Percentiles rank a stretch among this genome's conserved stretches.
phyloP scores from a whole-genome alignment of 2,113 vertebrate species.

The Camelus bactrianus region DNA sequence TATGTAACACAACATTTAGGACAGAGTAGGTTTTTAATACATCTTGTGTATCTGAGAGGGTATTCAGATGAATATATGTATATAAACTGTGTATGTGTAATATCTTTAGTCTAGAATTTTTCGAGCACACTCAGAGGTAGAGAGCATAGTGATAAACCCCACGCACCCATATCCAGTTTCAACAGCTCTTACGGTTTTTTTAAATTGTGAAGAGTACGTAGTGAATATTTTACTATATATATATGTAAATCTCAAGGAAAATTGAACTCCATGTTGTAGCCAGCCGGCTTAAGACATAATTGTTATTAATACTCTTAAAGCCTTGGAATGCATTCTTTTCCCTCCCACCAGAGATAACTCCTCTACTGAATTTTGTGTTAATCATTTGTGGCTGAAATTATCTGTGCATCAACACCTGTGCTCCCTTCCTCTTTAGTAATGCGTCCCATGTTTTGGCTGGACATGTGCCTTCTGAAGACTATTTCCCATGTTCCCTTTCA shows the following conservation, averaged over 20 bases:
- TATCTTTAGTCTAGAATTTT: constrained; percentile 19
- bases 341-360: neutral
- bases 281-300: constrained; percentile 16
- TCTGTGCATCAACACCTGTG: neutral
- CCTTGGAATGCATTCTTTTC: neutral
- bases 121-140: neutral
- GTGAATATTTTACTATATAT: neutral
- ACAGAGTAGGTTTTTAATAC: constrained; percentile 36
- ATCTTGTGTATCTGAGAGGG: neutral
- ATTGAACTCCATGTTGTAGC: neutral
- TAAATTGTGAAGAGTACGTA: neutral
- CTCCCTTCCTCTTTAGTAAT: neutral
- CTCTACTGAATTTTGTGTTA: neutral
- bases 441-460: neutral
- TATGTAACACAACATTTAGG: neutral
- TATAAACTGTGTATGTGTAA: neutral
- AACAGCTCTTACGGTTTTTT: neutral
- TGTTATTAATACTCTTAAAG: neutral
- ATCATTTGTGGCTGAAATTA: neutral
- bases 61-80: neutral
- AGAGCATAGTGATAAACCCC: neutral
- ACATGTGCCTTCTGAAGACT: neutral
- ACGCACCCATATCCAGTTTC: neutral
- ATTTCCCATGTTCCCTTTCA: neutral
- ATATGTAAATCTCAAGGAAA: neutral